Percentiles rank a stretch among this genome's conserved stretches.
These are phyloP conservation scores for Tautogolabrus adspersus DNA, from an alignment of 2,113 vertebrate species.

Conservation along the genomic window DNA sequence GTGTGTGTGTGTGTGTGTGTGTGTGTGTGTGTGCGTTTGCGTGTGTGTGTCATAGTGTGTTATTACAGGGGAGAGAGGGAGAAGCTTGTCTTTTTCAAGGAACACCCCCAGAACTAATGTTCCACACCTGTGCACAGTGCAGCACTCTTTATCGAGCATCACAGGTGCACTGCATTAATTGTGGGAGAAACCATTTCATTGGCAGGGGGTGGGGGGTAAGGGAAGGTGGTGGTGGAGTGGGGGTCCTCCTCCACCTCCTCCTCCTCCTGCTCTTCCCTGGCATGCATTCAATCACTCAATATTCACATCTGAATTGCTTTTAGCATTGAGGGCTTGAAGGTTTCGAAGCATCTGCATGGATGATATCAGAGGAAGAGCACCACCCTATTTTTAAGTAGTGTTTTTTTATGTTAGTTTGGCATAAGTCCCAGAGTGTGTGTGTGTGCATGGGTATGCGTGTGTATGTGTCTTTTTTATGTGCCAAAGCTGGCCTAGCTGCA, in stretches of 20 bases:
- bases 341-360: slow-evolving; percentile 78
- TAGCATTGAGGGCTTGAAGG: slow-evolving; percentile 72
- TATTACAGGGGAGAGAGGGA: slow-evolving; percentile 74
- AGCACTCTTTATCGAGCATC: slow-evolving; percentile 87
- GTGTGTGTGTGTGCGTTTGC: no score
- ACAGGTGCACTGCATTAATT: slow-evolving; percentile 89
- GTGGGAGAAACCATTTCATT: slow-evolving; percentile 85
- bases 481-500: slow-evolving; percentile 41
- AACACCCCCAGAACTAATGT: slow-evolving; percentile 89
- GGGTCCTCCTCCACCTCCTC: slow-evolving; percentile 51
- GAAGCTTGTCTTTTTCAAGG: slow-evolving; percentile 85
- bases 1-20: slow-evolving; percentile 34
- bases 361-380: slow-evolving; percentile 74
- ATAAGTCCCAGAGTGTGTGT: slow-evolving; percentile 54
- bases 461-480: slow-evolving; percentile 16
- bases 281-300: slow-evolving; percentile 81
- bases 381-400: slow-evolving; percentile 73
- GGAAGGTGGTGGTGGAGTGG: slow-evolving; percentile 37
- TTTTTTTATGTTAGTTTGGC: slow-evolving; percentile 74
- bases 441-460: slow-evolving; percentile 23
- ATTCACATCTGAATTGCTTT: slow-evolving; percentile 83
- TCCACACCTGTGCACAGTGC: slow-evolving; percentile 88
- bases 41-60: slow-evolving; percentile 69
- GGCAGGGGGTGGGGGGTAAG: slow-evolving; percentile 21
- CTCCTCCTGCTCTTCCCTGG: slow-evolving; percentile 71